phyloP scores from a whole-genome alignment of 1,140 invertebrate genomes.

The Copidosoma floridanum region DNA sequence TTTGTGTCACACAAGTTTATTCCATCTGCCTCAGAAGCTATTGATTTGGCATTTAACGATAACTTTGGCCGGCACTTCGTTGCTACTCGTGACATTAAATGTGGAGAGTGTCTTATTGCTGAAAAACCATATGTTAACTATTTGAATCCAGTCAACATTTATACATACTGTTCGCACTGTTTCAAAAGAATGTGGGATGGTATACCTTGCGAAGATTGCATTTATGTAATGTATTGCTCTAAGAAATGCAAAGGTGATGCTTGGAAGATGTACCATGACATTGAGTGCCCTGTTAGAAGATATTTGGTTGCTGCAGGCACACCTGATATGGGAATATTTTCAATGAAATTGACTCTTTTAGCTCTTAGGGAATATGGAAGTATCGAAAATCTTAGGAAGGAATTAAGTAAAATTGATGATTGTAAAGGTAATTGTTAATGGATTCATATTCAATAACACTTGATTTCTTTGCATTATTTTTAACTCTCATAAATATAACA shows the following conservation, averaged over 20 bases:
- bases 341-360: constrained; percentile 63
- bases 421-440: too few relatives aligned
- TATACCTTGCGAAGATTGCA: constrained; percentile 66
- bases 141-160: constrained; percentile 59
- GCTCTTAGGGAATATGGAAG: constrained; percentile 56
- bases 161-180: constrained; percentile 74
- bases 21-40: constrained; percentile 60
- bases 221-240: constrained; percentile 69
- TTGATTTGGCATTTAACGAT: constrained; percentile 60
- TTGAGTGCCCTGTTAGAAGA: constrained; percentile 72
- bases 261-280: constrained; percentile 65
- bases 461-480: not conserved
- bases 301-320: constrained; percentile 60
- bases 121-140: constrained; percentile 75
- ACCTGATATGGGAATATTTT: constrained; percentile 66
- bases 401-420: constrained; percentile 50
- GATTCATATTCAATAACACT: too few relatives aligned
- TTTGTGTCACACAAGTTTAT: constrained; percentile 48
- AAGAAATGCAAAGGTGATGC: constrained; percentile 64
- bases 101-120: constrained; percentile 74
- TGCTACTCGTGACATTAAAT: constrained; percentile 63
- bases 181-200: constrained; percentile 60
- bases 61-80: constrained; percentile 66
- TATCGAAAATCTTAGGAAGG: constrained; percentile 52
- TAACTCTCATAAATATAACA: not conserved